phyloP scores from a whole-genome alignment of 2,888 invertebrate genomes.

The Leptodirus hochenwartii region DNA sequence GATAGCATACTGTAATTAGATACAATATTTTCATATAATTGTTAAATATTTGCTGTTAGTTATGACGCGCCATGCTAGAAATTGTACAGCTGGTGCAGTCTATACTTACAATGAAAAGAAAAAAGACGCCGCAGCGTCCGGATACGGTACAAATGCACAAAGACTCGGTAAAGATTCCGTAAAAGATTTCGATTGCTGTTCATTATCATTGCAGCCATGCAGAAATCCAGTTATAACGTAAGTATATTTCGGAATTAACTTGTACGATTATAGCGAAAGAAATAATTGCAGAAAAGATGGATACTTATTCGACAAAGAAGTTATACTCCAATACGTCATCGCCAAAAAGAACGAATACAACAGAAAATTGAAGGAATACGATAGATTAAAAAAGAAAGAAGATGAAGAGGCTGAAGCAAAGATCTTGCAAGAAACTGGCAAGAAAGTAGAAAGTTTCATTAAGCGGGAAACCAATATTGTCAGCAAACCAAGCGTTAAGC shows the following conservation, averaged over 20 bases:
- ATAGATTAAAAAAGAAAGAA: constrained; percentile 65
- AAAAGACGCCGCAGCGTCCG: constrained; percentile 86
- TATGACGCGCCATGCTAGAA: constrained; percentile 94
- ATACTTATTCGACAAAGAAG: constrained; percentile 90
- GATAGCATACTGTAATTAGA: no score
- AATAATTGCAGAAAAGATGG: constrained; percentile 48
- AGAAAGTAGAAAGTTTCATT: constrained; percentile 60
- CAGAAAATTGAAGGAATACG: constrained; percentile 79
- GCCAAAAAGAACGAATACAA: constrained; percentile 85
- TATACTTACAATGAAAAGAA: constrained; percentile 97
- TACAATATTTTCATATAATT: constrained; percentile 1
- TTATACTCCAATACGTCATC: constrained; percentile 86
- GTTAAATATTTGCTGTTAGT: not conserved
- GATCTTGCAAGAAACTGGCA: constrained; percentile 52
- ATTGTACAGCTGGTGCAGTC: constrained; percentile 95
- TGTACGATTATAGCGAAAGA: constrained; percentile 2
- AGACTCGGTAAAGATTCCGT: constrained; percentile 89
- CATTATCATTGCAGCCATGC: constrained; percentile 90
- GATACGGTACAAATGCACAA: constrained; percentile 74
- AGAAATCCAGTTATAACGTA: constrained; percentile 79
- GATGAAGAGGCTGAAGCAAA: constrained; percentile 50
- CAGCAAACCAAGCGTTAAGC: constrained; percentile 28
- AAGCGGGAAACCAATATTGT: constrained; percentile 67
- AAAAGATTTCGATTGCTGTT: constrained; percentile 95
- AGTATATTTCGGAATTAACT: constrained; percentile 18